Percentiles rank a stretch among this genome's conserved stretches.
Conservation (phyloP, 2,797 vertebrate species). For the Etheostoma nigrum region DNA sequence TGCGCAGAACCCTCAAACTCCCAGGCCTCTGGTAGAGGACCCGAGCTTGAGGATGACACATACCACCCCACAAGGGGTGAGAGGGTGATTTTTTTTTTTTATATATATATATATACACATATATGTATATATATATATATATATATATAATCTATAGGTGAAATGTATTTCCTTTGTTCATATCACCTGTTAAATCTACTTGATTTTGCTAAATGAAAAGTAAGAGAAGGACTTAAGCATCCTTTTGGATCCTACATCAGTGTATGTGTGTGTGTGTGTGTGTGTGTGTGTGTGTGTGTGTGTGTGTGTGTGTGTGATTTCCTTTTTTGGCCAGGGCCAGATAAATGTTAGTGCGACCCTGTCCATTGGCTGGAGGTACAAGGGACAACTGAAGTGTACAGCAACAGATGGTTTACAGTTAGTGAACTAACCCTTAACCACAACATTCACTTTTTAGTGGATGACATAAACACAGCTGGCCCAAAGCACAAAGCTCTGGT, state of each 20-base stretch:
- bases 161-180: constrained; percentile 21
- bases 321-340: background rate
- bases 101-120: too few relatives aligned
- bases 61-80: too few relatives aligned
- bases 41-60: too few relatives aligned
- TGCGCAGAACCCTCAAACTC: too few relatives aligned
- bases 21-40: too few relatives aligned
- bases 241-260: background rate
- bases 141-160: constrained; percentile 31
- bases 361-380: background rate
- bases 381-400: background rate
- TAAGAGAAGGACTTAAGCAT: constrained; percentile 1
- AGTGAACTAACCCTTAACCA: background rate
- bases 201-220: constrained; percentile 11
- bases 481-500: constrained; percentile 7
- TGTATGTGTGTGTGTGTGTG: background rate
- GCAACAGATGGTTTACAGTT: constrained; percentile 11
- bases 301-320: constrained; percentile 6
- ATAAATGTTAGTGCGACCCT: background rate
- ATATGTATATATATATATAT: too few relatives aligned
- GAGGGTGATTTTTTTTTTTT: too few relatives aligned
- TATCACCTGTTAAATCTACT: constrained; percentile 27
- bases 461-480: constrained; percentile 2
- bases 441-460: constrained; percentile 9
- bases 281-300: constrained; percentile 1